Evolutionary conservation across 2,113 vertebrate genomes (phyloP).

Genomic region (Oncorhynchus masou): DNA sequence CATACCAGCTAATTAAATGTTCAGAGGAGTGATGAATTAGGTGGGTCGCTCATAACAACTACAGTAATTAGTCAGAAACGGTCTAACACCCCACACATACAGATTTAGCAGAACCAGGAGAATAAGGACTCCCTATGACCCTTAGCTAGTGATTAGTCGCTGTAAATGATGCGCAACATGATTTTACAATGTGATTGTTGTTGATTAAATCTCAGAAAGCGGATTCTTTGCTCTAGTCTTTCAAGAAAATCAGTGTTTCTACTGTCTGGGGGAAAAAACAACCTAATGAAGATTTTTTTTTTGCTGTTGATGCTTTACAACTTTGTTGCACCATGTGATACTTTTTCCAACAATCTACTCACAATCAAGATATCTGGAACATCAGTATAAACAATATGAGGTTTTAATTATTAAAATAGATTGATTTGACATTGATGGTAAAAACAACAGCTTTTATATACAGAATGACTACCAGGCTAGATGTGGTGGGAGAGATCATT

Average conservation of each 20-base stretch:
- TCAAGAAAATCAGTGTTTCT: not conserved
- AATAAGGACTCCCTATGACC: not conserved
- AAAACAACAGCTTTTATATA: not conserved
- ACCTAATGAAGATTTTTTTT: not conserved
- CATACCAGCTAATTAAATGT: conserved; percentile 84
- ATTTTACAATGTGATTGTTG: not conserved
- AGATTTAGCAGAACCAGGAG: conserved; percentile 14
- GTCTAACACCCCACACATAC: conserved; percentile 41
- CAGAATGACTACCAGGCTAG: not conserved
- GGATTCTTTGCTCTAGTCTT: not conserved
- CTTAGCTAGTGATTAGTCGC: not conserved
- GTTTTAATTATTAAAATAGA: not conserved
- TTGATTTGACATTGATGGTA: not conserved
- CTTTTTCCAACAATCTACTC: too few relatives aligned
- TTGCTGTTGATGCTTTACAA: not conserved
- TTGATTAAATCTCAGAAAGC: not conserved
- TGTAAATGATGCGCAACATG: not conserved
- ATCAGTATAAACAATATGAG: not conserved
- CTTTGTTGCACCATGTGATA: not conserved
- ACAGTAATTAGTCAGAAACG: conserved; percentile 77
- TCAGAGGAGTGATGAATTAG: conserved; percentile 85
- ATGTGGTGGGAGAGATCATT: conserved; percentile 5
- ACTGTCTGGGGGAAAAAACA: too few relatives aligned
- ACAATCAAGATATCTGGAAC: too few relatives aligned
- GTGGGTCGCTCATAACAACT: conserved; percentile 79